A percentile compares a stretch with the other conserved stretches of the same genome.
Conservation (phyloP, 2,888 invertebrate genomes). For the Trissolcus brochymenae region DNA sequence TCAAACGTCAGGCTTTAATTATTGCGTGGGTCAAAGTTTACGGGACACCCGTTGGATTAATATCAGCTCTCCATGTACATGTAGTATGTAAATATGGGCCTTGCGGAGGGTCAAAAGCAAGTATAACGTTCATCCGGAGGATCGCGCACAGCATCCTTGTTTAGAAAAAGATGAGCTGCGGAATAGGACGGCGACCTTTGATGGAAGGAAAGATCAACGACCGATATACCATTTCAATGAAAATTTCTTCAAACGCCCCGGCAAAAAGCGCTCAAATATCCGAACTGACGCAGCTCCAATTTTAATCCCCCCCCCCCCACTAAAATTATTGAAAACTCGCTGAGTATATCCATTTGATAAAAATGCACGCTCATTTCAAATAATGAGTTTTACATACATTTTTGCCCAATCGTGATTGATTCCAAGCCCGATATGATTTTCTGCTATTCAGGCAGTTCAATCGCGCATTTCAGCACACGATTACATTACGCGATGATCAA, state of each 20-base stretch:
- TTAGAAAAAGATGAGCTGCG: constrained; percentile 30
- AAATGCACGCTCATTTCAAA: no score
- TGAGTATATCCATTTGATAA: no score
- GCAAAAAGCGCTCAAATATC: no score
- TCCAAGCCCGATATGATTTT: no score
- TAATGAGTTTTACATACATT: no score
- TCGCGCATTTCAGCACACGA: no score
- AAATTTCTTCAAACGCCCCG: constrained; percentile 26
- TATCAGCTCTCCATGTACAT: constrained; percentile 59
- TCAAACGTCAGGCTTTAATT: constrained; percentile 36
- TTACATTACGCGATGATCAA: no score
- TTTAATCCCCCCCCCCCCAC: no score
- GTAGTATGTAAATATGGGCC: constrained; percentile 66
- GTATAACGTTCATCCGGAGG: constrained; percentile 57
- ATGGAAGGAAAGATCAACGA: constrained; percentile 27
- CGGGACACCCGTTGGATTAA: constrained; percentile 60
- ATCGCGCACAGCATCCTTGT: constrained; percentile 37
- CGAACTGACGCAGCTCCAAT: no score
- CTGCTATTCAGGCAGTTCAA: no score
- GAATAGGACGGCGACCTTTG: constrained; percentile 29
- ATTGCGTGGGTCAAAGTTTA: constrained; percentile 25
- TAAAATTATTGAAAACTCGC: no score
- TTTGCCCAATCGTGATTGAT: no score
- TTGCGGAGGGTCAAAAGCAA: constrained; percentile 59
- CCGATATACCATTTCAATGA: constrained; percentile 39